Evolutionary conservation across 2,113 vertebrate species (phyloP).

Genomic region (Platanista minor): DNA sequence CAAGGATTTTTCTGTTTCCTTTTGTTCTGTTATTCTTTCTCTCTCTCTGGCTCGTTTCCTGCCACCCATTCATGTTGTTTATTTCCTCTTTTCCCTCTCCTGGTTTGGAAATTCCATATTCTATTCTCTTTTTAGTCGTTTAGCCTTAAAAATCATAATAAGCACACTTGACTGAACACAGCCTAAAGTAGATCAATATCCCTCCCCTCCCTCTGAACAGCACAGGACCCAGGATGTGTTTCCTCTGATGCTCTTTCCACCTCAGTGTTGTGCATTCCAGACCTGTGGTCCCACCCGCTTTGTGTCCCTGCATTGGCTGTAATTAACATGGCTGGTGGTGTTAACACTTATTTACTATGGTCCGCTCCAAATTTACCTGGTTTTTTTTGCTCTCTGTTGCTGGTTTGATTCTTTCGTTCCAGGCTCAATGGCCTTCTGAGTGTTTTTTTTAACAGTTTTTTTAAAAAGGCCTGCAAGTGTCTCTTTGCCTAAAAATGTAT

Average conservation of each 20-base stretch:
- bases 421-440: not conserved
- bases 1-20: not conserved
- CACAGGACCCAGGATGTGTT: rapidly evolving
- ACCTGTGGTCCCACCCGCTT: rapidly evolving
- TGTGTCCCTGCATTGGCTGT: rapidly evolving
- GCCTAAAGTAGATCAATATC: not conserved
- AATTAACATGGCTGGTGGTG: rapidly evolving
- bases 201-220: not conserved
- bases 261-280: rapidly evolving
- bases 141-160: not conserved
- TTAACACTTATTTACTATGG: rapidly evolving
- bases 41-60: not conserved
- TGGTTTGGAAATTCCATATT: not conserved
- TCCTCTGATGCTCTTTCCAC: not conserved
- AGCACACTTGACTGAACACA: not conserved
- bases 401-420: not conserved
- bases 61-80: not conserved
- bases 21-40: not conserved
- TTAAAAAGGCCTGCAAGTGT: not conserved
- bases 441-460: not conserved
- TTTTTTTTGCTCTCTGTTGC: not conserved
- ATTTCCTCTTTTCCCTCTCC: not conserved
- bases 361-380: not conserved
- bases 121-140: not conserved
- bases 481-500: not conserved